Evolutionary conservation across 2,113 vertebrate species (phyloP).

Genomic region (Toxostoma redivivum): DNA sequence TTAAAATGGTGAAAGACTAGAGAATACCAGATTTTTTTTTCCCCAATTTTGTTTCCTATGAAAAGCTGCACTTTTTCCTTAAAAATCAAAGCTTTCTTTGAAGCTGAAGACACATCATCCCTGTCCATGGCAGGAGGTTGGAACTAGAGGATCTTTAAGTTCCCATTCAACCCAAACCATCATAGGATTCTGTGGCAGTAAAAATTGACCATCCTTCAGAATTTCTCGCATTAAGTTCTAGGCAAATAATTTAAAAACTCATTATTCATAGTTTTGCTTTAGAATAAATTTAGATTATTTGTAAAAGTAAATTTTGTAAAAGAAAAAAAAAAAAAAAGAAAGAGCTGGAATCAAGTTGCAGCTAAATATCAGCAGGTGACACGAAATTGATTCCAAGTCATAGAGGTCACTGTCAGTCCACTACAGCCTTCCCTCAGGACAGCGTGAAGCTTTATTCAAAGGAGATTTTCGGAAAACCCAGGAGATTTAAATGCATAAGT

Average conservation of each 20-base stretch:
- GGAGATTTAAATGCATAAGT: constrained; percentile 31
- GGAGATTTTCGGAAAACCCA: neutral
- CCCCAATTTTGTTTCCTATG: neutral
- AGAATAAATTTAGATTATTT: neutral
- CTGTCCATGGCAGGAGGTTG: neutral
- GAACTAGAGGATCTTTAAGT: neutral
- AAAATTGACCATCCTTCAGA: neutral
- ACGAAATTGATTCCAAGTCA: neutral
- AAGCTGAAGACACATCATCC: neutral
- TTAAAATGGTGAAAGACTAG: neutral
- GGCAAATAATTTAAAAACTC: neutral
- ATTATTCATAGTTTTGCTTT: neutral
- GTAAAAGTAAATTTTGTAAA: neutral
- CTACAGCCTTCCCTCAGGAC: neutral
- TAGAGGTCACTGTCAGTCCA: neutral
- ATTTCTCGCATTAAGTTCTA: neutral
- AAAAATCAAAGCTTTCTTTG: neutral
- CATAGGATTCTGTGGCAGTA: no score
- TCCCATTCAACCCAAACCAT: neutral
- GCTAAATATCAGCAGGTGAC: neutral
- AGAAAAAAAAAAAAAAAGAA: neutral
- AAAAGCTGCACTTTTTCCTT: neutral
- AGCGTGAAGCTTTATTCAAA: neutral
- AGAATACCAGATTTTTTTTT: neutral
- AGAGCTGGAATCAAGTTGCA: neutral